Evolutionary conservation across 2,113 vertebrate species (phyloP), one percentile per base, ranked within the genome.

Genomic region (Hemiprocne comata): DNA sequence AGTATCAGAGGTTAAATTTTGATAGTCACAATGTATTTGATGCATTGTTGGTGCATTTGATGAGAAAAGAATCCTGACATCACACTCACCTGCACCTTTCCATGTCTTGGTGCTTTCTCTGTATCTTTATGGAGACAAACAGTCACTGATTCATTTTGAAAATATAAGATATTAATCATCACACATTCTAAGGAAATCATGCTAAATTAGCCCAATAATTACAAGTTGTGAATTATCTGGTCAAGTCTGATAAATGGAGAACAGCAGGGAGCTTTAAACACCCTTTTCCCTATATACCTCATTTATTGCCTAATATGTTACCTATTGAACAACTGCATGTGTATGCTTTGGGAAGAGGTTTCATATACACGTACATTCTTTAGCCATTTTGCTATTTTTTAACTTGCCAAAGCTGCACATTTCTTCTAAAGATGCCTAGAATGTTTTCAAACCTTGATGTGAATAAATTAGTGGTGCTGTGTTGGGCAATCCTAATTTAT

Each of bases 401-500:
- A 91, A 16, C 17, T 70, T 55, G 5, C 6, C 33, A 38, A 58
- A 89, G 57, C 38, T 11, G 19, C 80, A 54, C n/a, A 70, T 53
- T 36, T 33, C 71, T 42, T 42, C 87, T 51, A 29, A 81, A 93
- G 54, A 78, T 13, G 54, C 17, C 65, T 26, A 85, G 42, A 93
- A 82, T 15, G 31, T 28, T 53, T 85, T 31, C 72, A 87, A 72
- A 53, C 72, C 34, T 78, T 62, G 1, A 1, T 15, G 53, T 66
- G 73, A 87, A 91, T 80, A 87, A 94, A 88, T 96, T 29, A 95
- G 62, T 80, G 53, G 38, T 50, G 79, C 73, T 91, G 91, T 86
- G 91, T 44, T 86, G 93, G 81, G 81, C 81, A 91, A 65, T 25
- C 51, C 51, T 88, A 90, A 97, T 92, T 96, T 90, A 91, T 42